A percentile compares a stretch with the other conserved stretches of the same genome.
phyloP scores from a whole-genome alignment of 2,888 invertebrate genomes.

The Drosophila mulleri region DNA sequence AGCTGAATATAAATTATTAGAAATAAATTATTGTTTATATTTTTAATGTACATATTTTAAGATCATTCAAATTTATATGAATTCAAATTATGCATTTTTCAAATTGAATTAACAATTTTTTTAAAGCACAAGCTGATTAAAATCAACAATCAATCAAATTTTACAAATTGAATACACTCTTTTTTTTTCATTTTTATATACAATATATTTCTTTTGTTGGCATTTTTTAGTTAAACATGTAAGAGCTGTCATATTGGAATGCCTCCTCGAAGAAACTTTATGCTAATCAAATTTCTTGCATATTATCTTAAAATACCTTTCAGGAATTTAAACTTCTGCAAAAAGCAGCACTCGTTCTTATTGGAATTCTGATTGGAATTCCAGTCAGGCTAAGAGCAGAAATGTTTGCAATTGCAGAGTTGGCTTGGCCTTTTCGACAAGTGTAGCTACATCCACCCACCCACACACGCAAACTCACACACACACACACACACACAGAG shows the following conservation, averaged over 20 bases:
- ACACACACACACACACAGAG: not conserved
- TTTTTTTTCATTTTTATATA: not conserved
- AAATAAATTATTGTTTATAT: no score
- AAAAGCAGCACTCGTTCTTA: no score
- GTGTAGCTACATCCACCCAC: constrained; percentile 20
- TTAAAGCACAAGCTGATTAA: not conserved
- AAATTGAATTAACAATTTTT: no score
- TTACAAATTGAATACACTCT: not conserved
- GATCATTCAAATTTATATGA: no score
- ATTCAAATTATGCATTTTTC: not conserved
- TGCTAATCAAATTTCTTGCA: not conserved
- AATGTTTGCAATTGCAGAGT: not conserved
- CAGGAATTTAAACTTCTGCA: not conserved
- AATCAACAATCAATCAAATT: not conserved
- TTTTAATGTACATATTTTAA: no score
- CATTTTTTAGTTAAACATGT: not conserved
- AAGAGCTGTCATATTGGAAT: not conserved
- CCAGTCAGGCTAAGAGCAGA: not conserved
- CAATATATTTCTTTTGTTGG: not conserved
- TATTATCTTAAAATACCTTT: not conserved
- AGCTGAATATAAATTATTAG: no score
- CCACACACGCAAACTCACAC: constrained; percentile 1
- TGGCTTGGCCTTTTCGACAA: not conserved
- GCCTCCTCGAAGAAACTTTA: not conserved
- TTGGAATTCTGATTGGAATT: not conserved